Evolutionary conservation across 2,888 invertebrate genomes (phyloP).

Genomic region (Cephus pygmeus): DNA sequence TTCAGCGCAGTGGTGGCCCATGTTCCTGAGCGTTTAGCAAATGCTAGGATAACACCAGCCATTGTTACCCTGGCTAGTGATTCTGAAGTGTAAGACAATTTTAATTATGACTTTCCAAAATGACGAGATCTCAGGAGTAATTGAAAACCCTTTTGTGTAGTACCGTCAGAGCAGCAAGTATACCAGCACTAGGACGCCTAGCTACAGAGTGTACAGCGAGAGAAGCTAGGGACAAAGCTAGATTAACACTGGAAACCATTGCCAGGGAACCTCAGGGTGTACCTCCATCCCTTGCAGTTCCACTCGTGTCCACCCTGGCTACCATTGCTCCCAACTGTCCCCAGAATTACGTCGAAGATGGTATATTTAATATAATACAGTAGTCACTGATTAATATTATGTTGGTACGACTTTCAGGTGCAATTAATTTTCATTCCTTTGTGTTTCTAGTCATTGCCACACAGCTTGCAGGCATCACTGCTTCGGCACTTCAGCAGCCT

Average conservation of each 20-base stretch:
- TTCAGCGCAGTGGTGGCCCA: conserved; percentile 70
- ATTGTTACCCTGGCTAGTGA: conserved; percentile 78
- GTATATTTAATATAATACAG: conserved; percentile 53
- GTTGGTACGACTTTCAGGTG: background rate
- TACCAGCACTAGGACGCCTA: conserved; percentile 74
- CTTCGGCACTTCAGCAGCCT: conserved; percentile 70
- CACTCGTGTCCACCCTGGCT: conserved; percentile 73
- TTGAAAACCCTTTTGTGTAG: conserved; percentile 51
- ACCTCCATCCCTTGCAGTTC: conserved; percentile 66
- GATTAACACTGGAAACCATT: conserved; percentile 66
- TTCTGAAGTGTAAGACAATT: conserved; percentile 71
- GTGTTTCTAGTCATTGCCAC: conserved; percentile 72
- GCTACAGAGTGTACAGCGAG: conserved; percentile 67
- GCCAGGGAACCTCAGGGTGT: conserved; percentile 58
- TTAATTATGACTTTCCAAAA: background rate
- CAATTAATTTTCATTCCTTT: background rate
- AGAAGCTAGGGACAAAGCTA: conserved; percentile 71
- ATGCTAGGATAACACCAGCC: conserved; percentile 74
- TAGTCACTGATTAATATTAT: conserved; percentile 36
- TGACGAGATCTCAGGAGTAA: background rate
- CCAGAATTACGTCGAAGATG: conserved; percentile 69
- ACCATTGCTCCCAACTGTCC: conserved; percentile 72
- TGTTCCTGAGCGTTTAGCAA: conserved; percentile 70
- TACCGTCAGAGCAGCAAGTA: conserved; percentile 72
- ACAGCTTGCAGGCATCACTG: conserved; percentile 70